Evolutionary conservation across 2,113 vertebrate species (phyloP), one percentile per base, ranked within the genome.

Genomic region (Lophotis ruficrista): DNA sequence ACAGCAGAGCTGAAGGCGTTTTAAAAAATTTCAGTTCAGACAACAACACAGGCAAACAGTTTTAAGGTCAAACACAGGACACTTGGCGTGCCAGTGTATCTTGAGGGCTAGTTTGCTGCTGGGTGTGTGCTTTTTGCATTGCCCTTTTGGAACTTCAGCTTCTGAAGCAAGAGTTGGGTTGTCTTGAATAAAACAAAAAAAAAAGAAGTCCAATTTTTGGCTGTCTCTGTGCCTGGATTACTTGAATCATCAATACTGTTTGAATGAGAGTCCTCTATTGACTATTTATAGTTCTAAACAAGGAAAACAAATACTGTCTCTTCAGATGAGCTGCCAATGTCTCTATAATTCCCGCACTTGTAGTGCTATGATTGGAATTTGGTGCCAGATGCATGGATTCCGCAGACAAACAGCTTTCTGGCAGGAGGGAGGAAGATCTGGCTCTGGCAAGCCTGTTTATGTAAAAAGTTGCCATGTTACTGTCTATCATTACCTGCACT

Each of bases 241-340:
- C 87, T 90, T 93, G 62, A 73, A 2, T 91, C 70, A 76, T 91
- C 84, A 85, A 80, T 93, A 88, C 31, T 91, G 23, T 70, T 93
- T 90, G 53, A 96, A 91, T 80, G 71, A 93, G 53, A 83, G 75
- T 91, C 78, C 71, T 96, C 41, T 96, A 77, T 95, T 96, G 93
- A 95, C 95, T 96, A 83, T 96, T 93, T 96, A 90, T 90, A 86
- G 82, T 66, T 90, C 73, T 86, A 92, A 96, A 95, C 61, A 94
- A 95, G 85, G 70, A 86, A 97, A 96, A 96, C 94, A 97, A 97
- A 95, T 95, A 95, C 89, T 93, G 93, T 93, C 77, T 96, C 78
- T 93, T 97, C 87, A 95, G 90, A 96, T 27, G 58, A 95, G 62
- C 79, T 96, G 94, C 93, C 95, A 96, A 86, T 62, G 47, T 96